Evolutionary conservation across 2,113 vertebrate species (phyloP).

Genomic region (Sarotherodon lohbergeri): DNA sequence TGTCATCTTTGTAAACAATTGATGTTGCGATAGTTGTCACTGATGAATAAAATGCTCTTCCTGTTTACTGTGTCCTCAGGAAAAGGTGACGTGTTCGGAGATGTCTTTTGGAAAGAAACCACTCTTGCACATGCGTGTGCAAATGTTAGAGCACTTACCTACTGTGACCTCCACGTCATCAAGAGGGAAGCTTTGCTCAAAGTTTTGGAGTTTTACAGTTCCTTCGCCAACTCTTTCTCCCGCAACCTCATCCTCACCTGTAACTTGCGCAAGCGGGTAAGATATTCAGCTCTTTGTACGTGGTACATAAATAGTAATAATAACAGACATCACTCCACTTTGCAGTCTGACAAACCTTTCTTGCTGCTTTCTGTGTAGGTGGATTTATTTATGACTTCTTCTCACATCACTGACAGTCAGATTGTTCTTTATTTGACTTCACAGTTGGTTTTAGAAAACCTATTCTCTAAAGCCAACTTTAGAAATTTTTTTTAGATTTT

Average conservation of each 20-base stretch:
- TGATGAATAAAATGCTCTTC: not conserved
- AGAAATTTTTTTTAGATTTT: not conserved
- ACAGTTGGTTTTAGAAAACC: not conserved
- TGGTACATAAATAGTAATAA: not conserved
- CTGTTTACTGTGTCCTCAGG: constrained; percentile 64
- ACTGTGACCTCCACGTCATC: constrained; percentile 95
- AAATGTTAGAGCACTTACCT: constrained; percentile 90
- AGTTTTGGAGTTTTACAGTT: constrained; percentile 93
- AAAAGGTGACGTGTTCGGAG: constrained; percentile 96
- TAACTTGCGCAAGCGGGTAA: constrained; percentile 93
- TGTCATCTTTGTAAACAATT: not conserved
- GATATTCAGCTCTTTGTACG: not conserved
- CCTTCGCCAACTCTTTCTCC: constrained; percentile 95
- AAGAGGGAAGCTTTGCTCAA: constrained; percentile 91
- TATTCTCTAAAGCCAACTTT: not conserved
- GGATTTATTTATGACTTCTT: not conserved
- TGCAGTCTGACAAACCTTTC: not conserved
- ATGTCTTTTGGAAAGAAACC: constrained; percentile 97
- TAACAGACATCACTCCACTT: not conserved
- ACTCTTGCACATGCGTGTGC: constrained; percentile 90
- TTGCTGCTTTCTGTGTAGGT: not conserved
- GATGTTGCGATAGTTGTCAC: not conserved
- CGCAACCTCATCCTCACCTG: constrained; percentile 95
- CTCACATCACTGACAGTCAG: not conserved
- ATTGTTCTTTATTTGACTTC: not conserved